Evolutionary conservation across 2,113 vertebrate species (phyloP).

Genomic region (Sturnus vulgaris): DNA sequence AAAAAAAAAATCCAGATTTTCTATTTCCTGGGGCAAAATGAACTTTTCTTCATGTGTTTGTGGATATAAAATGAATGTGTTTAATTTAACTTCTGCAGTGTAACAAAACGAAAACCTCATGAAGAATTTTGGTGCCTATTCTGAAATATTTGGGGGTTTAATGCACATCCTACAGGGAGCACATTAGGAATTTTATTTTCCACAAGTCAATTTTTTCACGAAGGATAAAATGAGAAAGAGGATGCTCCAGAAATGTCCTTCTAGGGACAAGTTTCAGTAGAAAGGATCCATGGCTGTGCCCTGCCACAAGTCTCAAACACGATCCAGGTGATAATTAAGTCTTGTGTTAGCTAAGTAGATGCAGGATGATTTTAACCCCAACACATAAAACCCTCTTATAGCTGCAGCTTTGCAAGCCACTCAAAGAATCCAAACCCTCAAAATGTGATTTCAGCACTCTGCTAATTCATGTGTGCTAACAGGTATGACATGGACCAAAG

Average conservation of each 20-base stretch:
- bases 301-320: neutral
- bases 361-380: neutral
- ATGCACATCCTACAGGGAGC: accelerated
- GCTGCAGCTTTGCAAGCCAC: neutral
- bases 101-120: neutral
- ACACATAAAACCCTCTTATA: neutral
- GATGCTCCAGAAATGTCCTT: neutral
- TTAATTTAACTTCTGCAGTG: neutral
- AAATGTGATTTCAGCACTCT: neutral
- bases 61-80: neutral
- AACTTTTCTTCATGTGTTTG: neutral
- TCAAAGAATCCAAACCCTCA: neutral
- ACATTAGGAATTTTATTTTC: neutral
- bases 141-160: neutral
- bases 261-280: neutral
- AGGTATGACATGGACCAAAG: neutral
- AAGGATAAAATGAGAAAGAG: neutral
- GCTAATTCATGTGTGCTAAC: neutral
- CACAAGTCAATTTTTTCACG: neutral
- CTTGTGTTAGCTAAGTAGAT: neutral
- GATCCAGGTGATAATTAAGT: neutral
- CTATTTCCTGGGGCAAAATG: neutral
- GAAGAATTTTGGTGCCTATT: neutral
- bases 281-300: neutral
- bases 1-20: neutral